A percentile compares a stretch with the other conserved stretches of the same genome.
Conservation (phyloP, 1,140 invertebrate genomes). For the Aphelenchoides fujianensis region DNA sequence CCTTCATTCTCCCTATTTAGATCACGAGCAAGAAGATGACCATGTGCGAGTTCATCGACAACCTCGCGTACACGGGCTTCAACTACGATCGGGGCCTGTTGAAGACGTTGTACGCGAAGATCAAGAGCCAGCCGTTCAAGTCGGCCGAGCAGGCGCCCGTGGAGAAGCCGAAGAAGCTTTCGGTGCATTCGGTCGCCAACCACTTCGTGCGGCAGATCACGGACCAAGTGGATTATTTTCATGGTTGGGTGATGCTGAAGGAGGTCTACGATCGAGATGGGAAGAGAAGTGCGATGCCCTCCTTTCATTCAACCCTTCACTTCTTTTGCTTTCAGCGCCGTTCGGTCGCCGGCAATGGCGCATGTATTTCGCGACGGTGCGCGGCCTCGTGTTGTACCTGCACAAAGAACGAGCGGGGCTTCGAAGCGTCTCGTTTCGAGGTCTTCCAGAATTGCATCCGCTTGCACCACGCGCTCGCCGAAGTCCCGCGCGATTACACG, state of each 20-base stretch:
- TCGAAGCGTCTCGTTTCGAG: constrained; percentile 73
- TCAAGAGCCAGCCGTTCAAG: constrained; percentile 84
- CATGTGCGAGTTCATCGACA: constrained; percentile 92
- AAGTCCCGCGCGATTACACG: constrained; percentile 88
- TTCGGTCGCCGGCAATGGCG: constrained; percentile 96
- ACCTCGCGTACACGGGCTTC: constrained; percentile 85
- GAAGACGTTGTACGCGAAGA: constrained; percentile 86
- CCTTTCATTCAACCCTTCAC: constrained; percentile 17
- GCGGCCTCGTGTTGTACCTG: constrained; percentile 90
- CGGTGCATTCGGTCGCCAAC: constrained; percentile 14
- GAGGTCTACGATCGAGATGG: constrained; percentile 90
- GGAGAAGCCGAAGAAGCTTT: constrained; percentile 48
- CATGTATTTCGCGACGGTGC: constrained; percentile 93
- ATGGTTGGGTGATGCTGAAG: constrained; percentile 97
- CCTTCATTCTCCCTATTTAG: no score
- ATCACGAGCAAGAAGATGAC: constrained; percentile 88
- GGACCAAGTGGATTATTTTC: constrained; percentile 87
- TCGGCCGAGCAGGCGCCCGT: constrained; percentile 71
- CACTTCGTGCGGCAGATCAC: constrained; percentile 53
- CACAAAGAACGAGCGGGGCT: constrained; percentile 92
- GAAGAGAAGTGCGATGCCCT: constrained; percentile 80
- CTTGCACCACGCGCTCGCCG: constrained; percentile 90
- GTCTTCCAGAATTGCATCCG: constrained; percentile 76
- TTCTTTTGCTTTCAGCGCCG: constrained; percentile 74
- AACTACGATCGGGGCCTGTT: constrained; percentile 90